Evolutionary conservation across 1,140 invertebrate genomes (phyloP).

Genomic region (Cheumatopsyche charites): DNA sequence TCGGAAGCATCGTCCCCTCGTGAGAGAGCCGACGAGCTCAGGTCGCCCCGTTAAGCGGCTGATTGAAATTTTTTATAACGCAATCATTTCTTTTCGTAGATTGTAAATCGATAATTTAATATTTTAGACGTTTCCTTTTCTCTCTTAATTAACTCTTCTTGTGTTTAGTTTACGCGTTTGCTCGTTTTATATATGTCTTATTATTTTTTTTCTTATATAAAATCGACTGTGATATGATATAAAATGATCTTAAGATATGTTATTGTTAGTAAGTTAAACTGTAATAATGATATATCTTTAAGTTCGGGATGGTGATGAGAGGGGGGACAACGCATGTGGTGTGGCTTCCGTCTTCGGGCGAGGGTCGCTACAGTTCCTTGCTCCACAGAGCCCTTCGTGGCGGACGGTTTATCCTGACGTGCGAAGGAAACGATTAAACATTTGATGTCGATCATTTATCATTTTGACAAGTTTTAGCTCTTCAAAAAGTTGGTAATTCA

Average conservation of each 20-base stretch:
- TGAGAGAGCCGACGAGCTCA: constrained; percentile 22
- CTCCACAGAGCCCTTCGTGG: constrained; percentile 8
- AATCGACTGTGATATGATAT: constrained; percentile 48
- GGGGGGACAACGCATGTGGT: constrained; percentile 28
- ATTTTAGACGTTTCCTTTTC: constrained; percentile 35
- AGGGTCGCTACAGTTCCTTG: constrained; percentile 28
- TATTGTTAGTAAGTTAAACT: constrained; percentile 47
- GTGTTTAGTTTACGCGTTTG: constrained; percentile 13
- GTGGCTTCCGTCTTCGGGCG: constrained; percentile 8
- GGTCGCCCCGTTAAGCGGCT: constrained; percentile 26
- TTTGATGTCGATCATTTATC: constrained; percentile 17
- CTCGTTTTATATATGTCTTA: constrained; percentile 19
- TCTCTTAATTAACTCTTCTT: background rate
- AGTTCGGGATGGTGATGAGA: constrained; percentile 28
- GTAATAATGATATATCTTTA: constrained; percentile 42
- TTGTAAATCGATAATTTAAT: constrained; percentile 37
- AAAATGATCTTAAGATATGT: constrained; percentile 48
- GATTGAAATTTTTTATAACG: constrained; percentile 27
- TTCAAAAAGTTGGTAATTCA: too few relatives aligned
- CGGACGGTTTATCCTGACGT: constrained; percentile 18
- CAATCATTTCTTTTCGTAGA: constrained; percentile 30
- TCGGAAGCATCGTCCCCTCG: constrained; percentile 33
- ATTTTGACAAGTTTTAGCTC: background rate
- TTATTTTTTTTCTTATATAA: constrained; percentile 25
- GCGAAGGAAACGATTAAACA: constrained; percentile 3